A percentile compares a stretch with the other conserved stretches of the same genome.
These are phyloP conservation scores for Idaea straminata DNA, from an alignment of 2,888 invertebrate genomes.

Conservation along the genomic window DNA sequence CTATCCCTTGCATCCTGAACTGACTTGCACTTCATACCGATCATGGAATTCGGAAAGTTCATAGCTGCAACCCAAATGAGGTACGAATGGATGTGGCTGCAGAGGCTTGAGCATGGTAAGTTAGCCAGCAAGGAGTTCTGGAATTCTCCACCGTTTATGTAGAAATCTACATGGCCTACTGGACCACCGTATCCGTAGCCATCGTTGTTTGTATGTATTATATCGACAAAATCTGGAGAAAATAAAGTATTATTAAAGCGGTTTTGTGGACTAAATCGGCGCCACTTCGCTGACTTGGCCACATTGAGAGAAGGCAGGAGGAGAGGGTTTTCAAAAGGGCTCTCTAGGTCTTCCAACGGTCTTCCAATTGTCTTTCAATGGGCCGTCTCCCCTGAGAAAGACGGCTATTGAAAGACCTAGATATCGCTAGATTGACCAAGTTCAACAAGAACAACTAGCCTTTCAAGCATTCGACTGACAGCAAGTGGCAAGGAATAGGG, in stretches of 20 bases:
- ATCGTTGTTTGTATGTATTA: slow-evolving; percentile 33
- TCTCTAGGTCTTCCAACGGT: no score
- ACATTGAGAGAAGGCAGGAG: no score
- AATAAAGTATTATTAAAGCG: background rate
- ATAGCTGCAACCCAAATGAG: slow-evolving; percentile 33
- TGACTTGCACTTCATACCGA: slow-evolving; percentile 35
- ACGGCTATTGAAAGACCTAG: no score
- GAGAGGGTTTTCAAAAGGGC: no score
- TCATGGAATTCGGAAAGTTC: slow-evolving; percentile 28
- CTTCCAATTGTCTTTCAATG: no score
- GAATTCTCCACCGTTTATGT: slow-evolving; percentile 30
- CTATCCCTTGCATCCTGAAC: slow-evolving; percentile 33
- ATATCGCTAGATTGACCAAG: no score
- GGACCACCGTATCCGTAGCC: slow-evolving; percentile 32
- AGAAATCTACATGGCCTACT: slow-evolving; percentile 22
- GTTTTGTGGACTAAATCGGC: no score
- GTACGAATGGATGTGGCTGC: slow-evolving; percentile 30
- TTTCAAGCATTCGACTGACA: no score
- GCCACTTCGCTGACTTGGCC: no score
- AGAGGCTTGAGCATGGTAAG: slow-evolving; percentile 26
- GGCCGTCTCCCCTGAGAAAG: no score
- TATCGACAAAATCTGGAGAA: slow-evolving; percentile 27
- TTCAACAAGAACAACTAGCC: no score
- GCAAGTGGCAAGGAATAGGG: no score
- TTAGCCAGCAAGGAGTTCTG: slow-evolving; percentile 25